Base-by-base conservation (phyloP, 1,140 invertebrate species). In the Drosophila pallidifrons region DNA sequence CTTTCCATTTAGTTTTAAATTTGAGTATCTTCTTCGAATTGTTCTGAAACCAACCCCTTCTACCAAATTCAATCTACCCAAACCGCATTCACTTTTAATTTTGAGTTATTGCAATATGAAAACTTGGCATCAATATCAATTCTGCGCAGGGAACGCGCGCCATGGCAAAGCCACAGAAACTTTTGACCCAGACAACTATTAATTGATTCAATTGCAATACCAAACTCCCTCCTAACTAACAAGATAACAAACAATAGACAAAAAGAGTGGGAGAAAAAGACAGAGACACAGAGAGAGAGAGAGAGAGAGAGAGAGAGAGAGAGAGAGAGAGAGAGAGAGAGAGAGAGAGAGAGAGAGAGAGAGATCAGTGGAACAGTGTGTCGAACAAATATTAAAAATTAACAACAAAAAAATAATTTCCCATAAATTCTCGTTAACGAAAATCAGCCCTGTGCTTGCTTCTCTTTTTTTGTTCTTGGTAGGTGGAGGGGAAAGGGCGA, bases 401-500 rank as follows among this genome's bases (percentile, higher is more conserved):
- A 89, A 89, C 86, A 81, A 85, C 85, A 79, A 89, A 89, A 89
- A 89, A 79, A 89, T 89, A 90, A 85, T 89, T 89, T 89, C 85
- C 86, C 85, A 89, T 89, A 89, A 89, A 90, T 89, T 89, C 85
- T 89, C 86, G 86, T 89, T 89, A 89, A 90, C 82, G 45, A 51
- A 57, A 38, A 57, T 38, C 54, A 57, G 54, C 54, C 54, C 54
- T 47, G 51, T 32, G 38, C 10, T 13, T 52, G 6, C 25, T 35
- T 7, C 28, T 13, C 43, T 20, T 1, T n/a, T 2, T 11, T 15
- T n/a, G n/a, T 35, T 35, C 30, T 54, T 3, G 8, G 43, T 45
- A n/a, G 43, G 43, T 2, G 20, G 2, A 15, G 45, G 7, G 45
- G 45, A 3, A 15, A 57, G 32, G 38, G 61, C 75, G 59, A 59